Evolutionary conservation across 2,797 vertebrate species (phyloP), one percentile per base, ranked within the genome.

Genomic region (Tachyglossus aculeatus): DNA sequence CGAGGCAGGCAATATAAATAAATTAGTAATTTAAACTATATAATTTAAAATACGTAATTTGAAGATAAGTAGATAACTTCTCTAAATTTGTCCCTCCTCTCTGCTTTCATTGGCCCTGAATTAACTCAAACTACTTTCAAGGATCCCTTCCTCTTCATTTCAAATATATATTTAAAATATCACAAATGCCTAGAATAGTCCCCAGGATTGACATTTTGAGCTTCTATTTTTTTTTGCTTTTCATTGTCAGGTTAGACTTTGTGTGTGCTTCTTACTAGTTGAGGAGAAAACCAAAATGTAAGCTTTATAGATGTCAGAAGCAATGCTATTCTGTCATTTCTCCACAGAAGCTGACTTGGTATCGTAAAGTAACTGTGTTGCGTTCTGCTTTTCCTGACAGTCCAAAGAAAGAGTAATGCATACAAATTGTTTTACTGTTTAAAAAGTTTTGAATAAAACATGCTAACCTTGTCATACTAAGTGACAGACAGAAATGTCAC

Each of bases 401-500:
- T 77, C 70, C 59, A 80, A 83, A 84, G 77, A 88, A 86, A 89
- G 78, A 89, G 57, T 81, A 90, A 89, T 79, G 80, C 79, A 89
- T 86, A 90, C 48, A 89, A 90, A 90, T 89, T 32, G 86, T 89
- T 87, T 88, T 77, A 80, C 74, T 89, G 76, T 87, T 91, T 90
- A 89, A 90, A 90, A 91, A 88, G 48, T 91, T 92, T 87, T 93
- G 89, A 92, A 92, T 93, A 93, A 94, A 94, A 93, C 91, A 91
- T 92, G 81, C 21, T 91, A 92, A 90, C 89, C 92, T 92, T 92
- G 91, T 93, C 88, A 91, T 90, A 87, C 78, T 87, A 92, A 93
- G 82, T 92, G 88, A 93, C 91, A 93, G 91, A 90, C 85, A 92
- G 88, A 94, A 94, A 93, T 92, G 89, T 91, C 92, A 92, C 88